Evolutionary conservation across 2,888 invertebrate species (phyloP), one percentile per base, ranked within the genome.

Genomic region (Isotomurus palustris): DNA sequence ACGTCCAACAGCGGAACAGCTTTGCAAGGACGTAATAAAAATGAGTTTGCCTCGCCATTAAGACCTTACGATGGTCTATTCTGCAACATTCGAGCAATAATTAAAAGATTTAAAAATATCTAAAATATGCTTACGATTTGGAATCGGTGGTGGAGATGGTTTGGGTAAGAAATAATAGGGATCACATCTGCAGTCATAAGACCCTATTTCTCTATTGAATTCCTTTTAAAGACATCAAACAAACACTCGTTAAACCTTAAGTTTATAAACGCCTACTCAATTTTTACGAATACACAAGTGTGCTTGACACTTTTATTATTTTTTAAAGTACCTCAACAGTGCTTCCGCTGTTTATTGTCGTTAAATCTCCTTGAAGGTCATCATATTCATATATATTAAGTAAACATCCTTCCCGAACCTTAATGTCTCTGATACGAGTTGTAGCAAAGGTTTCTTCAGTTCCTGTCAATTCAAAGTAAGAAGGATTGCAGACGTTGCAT

Each of bases 401-500:
- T 3, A 49, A 32, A 24, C 62, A 62, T 21, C 54, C 49, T 8
- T 43, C 27, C 24, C 41, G 35, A 27, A 58, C 49, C 24, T 56
- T 14, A 40, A 62, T 27, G 3, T n/a, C n/a, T n/a, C n/a, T n/a
- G 56, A 32, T 17, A 36, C 47, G 2, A 62, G 56, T 5, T 32
- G n/a, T n/a, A n/a, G n/a, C n/a, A n/a, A n/a, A n/a, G n/a, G n/a
- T n/a, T n/a, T n/a, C n/a, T n/a, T n/a, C n/a, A n/a, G n/a, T n/a
- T n/a, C n/a, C n/a, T n/a, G n/a, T n/a, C n/a, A n/a, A n/a, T n/a
- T n/a, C n/a, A n/a, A n/a, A n/a, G n/a, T n/a, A n/a, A n/a, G 19
- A n/a, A 3, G 58, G 28, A 12, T 62, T 49, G 17, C 62, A 62
- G 43, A 53, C 49, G 3, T 35, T 43, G 27, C 62, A 62, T 12